Base-by-base conservation (phyloP, 1,140 invertebrate genomes). In the Brevipalpus yothersi region DNA sequence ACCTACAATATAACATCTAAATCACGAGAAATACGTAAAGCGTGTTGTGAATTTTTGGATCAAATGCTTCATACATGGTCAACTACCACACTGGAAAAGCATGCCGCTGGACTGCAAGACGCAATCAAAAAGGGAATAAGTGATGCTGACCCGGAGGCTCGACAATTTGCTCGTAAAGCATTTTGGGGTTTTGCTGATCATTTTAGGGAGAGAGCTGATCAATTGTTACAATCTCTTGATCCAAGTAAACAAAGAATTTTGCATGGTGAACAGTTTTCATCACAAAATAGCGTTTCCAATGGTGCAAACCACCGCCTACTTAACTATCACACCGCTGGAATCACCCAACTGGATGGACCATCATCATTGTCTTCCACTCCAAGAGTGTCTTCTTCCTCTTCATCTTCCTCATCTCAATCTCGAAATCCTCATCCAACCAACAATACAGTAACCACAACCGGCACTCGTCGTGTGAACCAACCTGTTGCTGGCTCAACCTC, bases 141-240 rank as follows among this genome's bases (percentile, higher is more conserved):
- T 8, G 93, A 97, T 76, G 89, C 92, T 0, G 91, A 96, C 71
- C 75, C 82, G 17, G 84, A 90, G 62, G 88, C 90, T 7, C 74
- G 92, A 67, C 66, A 67, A 31, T 67, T 69, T 65, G 68, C 74
- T 21, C 66, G 75, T 59, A 74, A 73, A 67, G 88, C 89, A 39
- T 96, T 82, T 72, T 86, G 85, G 80, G 80, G 80, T 45, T 95
- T 93, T 73, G 80, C 83, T 59, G 79, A 83, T 19, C 84, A 90
- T 67, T 97, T 94, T 71, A 86, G 86, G 0, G 82, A 86, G 23
- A 80, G 87, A 65, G 90, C 88, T 1, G 90, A 95, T 63, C 73
- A 75, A 41, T 73, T 97, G 53, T 79, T 93, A 62, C 79, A 81
- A 41, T 80, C 79, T 0, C 73, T 97, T 40, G 92, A 96, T 68